Conservation (phyloP, 2,888 invertebrate species). For the Tachina lurida region DNA sequence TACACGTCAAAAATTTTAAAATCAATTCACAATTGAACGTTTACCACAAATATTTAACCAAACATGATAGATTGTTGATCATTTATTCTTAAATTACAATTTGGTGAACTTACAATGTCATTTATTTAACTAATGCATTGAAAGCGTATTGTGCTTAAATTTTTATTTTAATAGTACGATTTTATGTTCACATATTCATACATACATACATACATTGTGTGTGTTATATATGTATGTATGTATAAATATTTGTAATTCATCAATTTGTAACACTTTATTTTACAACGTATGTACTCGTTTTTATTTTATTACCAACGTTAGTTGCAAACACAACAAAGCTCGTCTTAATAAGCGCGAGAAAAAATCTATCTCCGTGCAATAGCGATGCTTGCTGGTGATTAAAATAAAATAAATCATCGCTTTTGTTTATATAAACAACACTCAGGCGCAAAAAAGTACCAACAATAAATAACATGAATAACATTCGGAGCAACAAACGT, state of each 20-base stretch:
- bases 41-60: constrained; percentile 46
- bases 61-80: constrained; percentile 24
- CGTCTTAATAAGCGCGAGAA: constrained; percentile 5
- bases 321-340: not conserved
- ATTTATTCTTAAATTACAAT: constrained; percentile 28
- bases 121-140: constrained; percentile 34
- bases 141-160: not conserved
- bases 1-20: not conserved
- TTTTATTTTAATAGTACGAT: not conserved
- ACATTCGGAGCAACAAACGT: constrained; percentile 34
- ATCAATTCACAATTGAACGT: constrained; percentile 19
- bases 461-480: constrained; percentile 55
- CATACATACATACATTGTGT: not conserved
- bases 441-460: constrained; percentile 35
- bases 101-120: constrained; percentile 38
- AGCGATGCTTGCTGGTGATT: constrained; percentile 60
- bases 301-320: constrained; percentile 1
- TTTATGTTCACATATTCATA: not conserved
- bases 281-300: not conserved
- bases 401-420: constrained; percentile 64
- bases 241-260: not conserved
- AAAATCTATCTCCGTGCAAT: constrained; percentile 54
- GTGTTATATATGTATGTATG: not conserved
- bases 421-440: constrained; percentile 69
- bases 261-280: constrained; percentile 36